Evolutionary conservation across 2,888 invertebrate species (phyloP).

Genomic region (Trileptium ribeirensis): DNA sequence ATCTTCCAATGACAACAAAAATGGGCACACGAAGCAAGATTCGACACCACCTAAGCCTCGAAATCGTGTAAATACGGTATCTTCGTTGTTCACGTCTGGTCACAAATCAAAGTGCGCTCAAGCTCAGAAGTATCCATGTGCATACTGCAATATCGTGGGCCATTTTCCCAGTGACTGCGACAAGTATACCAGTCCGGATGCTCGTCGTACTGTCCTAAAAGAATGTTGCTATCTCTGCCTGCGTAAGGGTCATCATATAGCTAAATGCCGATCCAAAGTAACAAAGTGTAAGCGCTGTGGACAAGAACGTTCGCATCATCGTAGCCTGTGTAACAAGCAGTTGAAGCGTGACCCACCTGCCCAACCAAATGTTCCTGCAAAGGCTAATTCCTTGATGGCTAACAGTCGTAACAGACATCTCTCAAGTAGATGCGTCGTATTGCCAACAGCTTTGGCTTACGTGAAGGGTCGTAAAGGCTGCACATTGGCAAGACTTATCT

Average conservation of each 20-base stretch:
- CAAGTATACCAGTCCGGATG: neutral
- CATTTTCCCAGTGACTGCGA: neutral
- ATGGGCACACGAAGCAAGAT: neutral
- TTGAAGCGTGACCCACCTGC: neutral
- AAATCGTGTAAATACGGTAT: neutral
- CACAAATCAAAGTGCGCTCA: neutral
- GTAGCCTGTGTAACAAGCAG: neutral
- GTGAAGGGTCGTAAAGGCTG: neutral
- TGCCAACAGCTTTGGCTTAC: neutral
- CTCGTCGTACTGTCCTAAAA: neutral
- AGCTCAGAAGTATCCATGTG: neutral
- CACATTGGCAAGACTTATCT: neutral
- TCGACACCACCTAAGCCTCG: neutral
- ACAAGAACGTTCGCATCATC: neutral
- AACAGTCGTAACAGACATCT: neutral
- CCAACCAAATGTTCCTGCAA: neutral
- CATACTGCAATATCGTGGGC: neutral
- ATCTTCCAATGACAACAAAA: neutral
- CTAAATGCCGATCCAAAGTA: neutral
- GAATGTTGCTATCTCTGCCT: neutral
- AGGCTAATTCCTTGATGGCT: neutral
- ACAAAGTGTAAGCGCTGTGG: neutral
- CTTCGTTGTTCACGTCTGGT: neutral
- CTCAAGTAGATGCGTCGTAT: neutral
- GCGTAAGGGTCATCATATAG: neutral